Evolutionary conservation across 2,113 vertebrate genomes (phyloP).

Genomic region (Bufo bufo): DNA sequence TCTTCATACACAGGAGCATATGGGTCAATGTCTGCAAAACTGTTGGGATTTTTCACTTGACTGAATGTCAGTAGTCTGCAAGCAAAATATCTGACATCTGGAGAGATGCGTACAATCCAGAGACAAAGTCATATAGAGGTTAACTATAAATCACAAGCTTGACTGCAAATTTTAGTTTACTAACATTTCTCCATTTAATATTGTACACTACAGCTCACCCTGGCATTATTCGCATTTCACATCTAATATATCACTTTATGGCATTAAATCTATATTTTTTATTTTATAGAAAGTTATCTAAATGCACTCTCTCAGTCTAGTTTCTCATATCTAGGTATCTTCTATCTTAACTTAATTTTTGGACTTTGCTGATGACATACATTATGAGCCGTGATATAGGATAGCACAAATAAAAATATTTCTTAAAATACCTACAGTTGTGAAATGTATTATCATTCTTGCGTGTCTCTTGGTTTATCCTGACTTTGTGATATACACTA

Average conservation of each 20-base stretch:
- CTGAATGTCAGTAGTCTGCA: conserved; percentile 36
- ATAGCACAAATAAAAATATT: neutral
- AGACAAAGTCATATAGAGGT: conserved; percentile 51
- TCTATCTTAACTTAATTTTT: neutral
- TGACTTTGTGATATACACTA: conserved; percentile 23
- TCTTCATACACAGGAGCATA: conserved; percentile 42
- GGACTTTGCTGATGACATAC: neutral
- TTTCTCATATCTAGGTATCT: neutral
- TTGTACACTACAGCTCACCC: neutral
- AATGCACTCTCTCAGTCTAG: neutral
- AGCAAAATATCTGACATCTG: conserved; percentile 50
- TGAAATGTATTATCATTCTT: conserved; percentile 18
- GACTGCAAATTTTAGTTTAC: conserved; percentile 39
- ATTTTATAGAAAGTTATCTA: neutral
- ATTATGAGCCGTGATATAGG: neutral
- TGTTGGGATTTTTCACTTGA: conserved; percentile 47
- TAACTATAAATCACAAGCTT: conserved; percentile 42
- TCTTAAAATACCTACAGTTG: neutral
- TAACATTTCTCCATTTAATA: conserved; percentile 7
- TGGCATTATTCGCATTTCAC: neutral
- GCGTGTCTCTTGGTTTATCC: neutral
- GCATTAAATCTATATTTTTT: neutral
- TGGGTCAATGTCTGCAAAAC: conserved; percentile 45
- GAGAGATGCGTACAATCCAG: conserved; percentile 34
- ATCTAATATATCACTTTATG: neutral